phyloP scores from a whole-genome alignment of 2,888 invertebrate genomes.

The Pristionchus arcanus region DNA sequence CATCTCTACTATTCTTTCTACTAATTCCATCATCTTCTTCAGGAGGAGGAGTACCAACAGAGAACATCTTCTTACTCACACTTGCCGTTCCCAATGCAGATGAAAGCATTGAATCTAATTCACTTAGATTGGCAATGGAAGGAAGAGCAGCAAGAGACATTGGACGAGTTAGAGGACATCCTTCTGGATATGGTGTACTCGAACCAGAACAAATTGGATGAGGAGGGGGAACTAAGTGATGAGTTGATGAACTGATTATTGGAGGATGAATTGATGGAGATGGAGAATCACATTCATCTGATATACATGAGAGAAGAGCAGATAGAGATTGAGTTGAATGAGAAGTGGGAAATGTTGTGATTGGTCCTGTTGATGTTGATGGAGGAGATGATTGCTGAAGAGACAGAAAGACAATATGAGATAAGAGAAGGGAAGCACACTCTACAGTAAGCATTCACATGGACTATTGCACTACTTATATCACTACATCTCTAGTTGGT shows the following conservation, averaged over 20 bases:
- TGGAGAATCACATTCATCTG: neutral
- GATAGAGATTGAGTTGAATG: conserved; percentile 24
- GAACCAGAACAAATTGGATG: neutral
- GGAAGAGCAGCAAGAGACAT: conserved; percentile 32
- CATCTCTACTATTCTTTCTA: conserved; percentile 36
- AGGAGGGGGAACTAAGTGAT: neutral
- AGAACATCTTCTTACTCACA: conserved; percentile 38
- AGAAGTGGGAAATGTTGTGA: conserved; percentile 27
- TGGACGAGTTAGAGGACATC: neutral
- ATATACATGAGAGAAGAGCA: neutral
- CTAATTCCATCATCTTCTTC: conserved; percentile 34
- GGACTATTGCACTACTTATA: neutral
- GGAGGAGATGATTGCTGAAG: conserved; percentile 19
- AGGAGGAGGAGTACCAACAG: conserved; percentile 46
- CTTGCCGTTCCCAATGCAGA: conserved; percentile 46
- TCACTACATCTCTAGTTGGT: neutral
- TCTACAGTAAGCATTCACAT: neutral
- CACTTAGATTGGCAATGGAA: conserved; percentile 52
- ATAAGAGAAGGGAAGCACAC: neutral
- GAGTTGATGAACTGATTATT: neutral
- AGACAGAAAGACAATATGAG: conserved; percentile 35
- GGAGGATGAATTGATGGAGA: neutral
- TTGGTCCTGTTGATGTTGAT: neutral
- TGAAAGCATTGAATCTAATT: conserved; percentile 18
- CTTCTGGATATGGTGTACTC: neutral